phyloP scores from a whole-genome alignment of 2,113 vertebrate species.

The Neomonachus schauinslandi region DNA sequence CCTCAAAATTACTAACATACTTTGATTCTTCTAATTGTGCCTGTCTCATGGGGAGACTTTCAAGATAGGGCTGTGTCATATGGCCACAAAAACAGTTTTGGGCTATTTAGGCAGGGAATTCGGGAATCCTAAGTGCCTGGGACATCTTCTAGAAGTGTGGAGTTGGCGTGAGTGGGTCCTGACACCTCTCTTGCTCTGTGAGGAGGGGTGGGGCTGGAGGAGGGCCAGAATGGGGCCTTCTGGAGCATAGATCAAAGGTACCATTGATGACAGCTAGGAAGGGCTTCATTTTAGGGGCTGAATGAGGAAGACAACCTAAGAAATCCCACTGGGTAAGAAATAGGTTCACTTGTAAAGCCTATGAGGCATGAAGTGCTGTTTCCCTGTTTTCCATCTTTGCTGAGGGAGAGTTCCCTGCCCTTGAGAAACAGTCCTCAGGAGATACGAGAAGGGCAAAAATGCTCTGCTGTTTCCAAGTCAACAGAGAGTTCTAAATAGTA shows the following conservation, averaged over 20 bases:
- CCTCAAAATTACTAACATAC: background rate
- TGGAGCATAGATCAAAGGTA: background rate
- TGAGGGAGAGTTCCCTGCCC: background rate
- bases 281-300: background rate
- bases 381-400: background rate
- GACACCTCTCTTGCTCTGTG: background rate
- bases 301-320: background rate
- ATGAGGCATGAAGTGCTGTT: background rate
- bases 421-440: constrained; percentile 15
- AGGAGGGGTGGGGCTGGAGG: background rate
- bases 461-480: constrained; percentile 52
- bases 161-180: background rate
- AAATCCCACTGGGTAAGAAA: constrained; percentile 8
- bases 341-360: background rate
- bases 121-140: background rate
- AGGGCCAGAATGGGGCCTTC: background rate
- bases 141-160: background rate
- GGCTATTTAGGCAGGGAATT: background rate
- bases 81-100: background rate
- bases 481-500: constrained; percentile 57
- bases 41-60: background rate
- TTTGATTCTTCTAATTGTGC: background rate
- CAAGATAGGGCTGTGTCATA: background rate
- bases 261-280: background rate
- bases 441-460: background rate